These are phyloP conservation scores for Bugulina stolonifera DNA, from an alignment of 2,888 invertebrate genomes.

Conservation along the genomic window DNA sequence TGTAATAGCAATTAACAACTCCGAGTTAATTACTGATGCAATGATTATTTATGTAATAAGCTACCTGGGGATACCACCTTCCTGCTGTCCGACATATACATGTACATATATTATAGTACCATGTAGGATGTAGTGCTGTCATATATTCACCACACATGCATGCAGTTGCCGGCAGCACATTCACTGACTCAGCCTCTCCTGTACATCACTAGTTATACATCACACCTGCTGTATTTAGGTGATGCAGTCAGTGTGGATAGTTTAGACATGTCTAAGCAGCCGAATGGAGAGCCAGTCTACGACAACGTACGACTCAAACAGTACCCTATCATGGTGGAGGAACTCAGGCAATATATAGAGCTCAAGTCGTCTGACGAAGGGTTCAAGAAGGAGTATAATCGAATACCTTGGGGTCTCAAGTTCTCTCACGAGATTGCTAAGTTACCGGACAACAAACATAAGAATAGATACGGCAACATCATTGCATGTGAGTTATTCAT, in stretches of 20 bases:
- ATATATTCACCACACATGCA: no score
- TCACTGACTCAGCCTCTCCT: no score
- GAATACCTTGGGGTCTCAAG: conserved; percentile 45
- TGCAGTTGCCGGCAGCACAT: no score
- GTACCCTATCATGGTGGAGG: conserved; percentile 44
- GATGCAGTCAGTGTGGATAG: conserved; percentile 20
- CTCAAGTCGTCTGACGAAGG: conserved; percentile 44
- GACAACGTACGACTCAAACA: conserved; percentile 31
- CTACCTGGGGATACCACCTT: no score
- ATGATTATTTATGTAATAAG: no score
- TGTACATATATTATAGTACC: no score
- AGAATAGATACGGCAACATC: conserved; percentile 52
- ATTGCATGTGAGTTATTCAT: conserved; percentile 47
- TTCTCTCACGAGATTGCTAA: conserved; percentile 45
- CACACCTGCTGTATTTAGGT: no score
- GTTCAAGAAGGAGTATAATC: conserved; percentile 46
- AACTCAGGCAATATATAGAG: conserved; percentile 49
- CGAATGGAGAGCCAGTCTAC: conserved; percentile 30
- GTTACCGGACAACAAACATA: conserved; percentile 46
- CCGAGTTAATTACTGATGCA: no score
- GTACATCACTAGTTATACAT: no score
- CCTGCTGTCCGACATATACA: no score
- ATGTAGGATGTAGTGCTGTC: no score
- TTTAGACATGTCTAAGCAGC: conserved; percentile 27
- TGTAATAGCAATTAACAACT: no score